Percentiles rank a stretch among this genome's conserved stretches.
These are phyloP conservation scores for Willowsia nigromaculata DNA, from an alignment of 2,888 invertebrate genomes.

Conservation along the genomic window DNA sequence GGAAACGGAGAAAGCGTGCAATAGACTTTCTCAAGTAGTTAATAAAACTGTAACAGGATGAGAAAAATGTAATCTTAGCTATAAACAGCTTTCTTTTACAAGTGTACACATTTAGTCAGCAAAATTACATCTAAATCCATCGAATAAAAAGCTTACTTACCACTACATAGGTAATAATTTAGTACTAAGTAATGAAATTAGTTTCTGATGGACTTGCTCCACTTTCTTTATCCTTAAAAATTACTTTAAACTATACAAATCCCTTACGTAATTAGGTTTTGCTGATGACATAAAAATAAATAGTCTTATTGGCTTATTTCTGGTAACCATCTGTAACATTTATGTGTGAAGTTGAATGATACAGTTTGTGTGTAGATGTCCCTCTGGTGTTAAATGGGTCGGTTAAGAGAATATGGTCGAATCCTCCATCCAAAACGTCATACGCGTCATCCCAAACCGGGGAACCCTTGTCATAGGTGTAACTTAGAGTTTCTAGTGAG, in stretches of 20 bases:
- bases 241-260: background rate
- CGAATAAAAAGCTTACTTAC: background rate
- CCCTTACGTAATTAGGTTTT: no score
- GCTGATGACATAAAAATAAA: background rate
- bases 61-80: no score
- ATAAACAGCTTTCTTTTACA: background rate
- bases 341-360: background rate
- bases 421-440: slow-evolving; percentile 33
- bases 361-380: background rate
- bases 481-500: no score
- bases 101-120: background rate
- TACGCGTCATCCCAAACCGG: slow-evolving; percentile 31
- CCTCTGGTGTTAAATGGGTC: background rate
- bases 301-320: no score
- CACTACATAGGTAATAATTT: background rate
- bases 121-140: background rate
- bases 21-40: no score
- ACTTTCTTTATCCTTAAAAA: background rate
- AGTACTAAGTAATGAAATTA: background rate
- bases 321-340: background rate
- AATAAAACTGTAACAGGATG: no score
- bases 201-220: background rate
- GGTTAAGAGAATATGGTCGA: background rate
- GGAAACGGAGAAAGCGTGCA: no score
- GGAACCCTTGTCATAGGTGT: background rate